Evolutionary conservation across 2,888 invertebrate genomes (phyloP).

Genomic region (Blera fallax): DNA sequence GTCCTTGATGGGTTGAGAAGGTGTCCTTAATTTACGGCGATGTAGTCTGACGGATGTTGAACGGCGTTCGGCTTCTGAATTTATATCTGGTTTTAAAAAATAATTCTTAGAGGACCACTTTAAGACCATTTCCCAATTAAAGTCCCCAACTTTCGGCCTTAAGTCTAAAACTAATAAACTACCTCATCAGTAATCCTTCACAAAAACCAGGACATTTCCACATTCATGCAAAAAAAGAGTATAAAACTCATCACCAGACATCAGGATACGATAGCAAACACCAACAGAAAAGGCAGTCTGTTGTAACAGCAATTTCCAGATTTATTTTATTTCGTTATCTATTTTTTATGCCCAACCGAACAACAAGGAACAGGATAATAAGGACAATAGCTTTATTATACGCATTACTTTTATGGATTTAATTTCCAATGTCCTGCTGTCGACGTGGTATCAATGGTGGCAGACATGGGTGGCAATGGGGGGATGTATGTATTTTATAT

Average conservation of each 20-base stretch:
- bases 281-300: background rate
- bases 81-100: no score
- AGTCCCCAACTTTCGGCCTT: background rate
- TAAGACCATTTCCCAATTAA: background rate
- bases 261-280: slow-evolving; percentile 49
- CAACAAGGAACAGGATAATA: slow-evolving; percentile 76
- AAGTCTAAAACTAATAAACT: background rate
- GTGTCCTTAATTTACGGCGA: background rate
- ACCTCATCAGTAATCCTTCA: background rate
- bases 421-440: slow-evolving; percentile 78
- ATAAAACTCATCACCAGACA: slow-evolving; percentile 34
- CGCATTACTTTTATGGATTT: slow-evolving; percentile 78
- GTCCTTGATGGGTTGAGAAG: background rate
- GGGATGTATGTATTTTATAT: background rate
- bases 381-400: slow-evolving; percentile 76
- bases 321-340: slow-evolving; percentile 77
- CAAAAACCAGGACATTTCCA: background rate
- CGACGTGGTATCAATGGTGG: slow-evolving; percentile 67
- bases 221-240: background rate
- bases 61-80: no score
- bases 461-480: background rate
- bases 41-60: background rate
- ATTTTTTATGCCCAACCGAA: slow-evolving; percentile 79
- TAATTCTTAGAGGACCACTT: background rate
- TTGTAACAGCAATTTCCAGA: slow-evolving; percentile 72